Evolutionary conservation across 2,888 invertebrate genomes (phyloP).

Genomic region (Lepidocyrtinus sp.): DNA sequence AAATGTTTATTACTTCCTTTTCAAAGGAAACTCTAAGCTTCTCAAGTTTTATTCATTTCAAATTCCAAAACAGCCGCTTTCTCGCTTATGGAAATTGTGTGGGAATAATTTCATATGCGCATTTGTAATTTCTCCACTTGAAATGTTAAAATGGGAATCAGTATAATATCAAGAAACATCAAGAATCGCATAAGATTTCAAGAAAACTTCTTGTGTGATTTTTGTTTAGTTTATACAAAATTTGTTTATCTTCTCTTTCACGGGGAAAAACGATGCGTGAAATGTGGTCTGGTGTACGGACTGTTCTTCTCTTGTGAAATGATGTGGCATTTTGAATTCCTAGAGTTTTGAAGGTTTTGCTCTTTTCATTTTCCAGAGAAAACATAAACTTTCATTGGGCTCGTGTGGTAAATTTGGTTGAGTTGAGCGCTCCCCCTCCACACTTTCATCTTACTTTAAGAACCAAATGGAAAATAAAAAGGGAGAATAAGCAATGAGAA

Average conservation of each 20-base stretch:
- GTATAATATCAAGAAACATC: no score
- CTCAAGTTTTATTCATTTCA: no score
- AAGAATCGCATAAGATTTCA: no score
- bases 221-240: neutral
- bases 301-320: neutral
- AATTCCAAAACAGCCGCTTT: no score
- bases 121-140: no score
- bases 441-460: neutral
- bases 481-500: neutral
- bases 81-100: no score
- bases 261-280: neutral
- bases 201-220: neutral
- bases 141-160: no score
- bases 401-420: constrained; percentile 23
- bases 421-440: constrained; percentile 4
- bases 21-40: no score
- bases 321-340: neutral
- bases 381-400: constrained; percentile 9
- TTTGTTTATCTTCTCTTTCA: neutral
- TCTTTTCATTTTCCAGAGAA: no score
- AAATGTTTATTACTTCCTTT: no score
- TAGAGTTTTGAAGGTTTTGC: no score
- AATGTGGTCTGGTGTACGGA: constrained; percentile 3
- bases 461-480: neutral
- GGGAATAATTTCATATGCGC: no score